A percentile compares a stretch with the other conserved stretches of the same genome.
Evolutionary conservation across 2,888 invertebrate species (phyloP).

Genomic region (Glomeris marginata): DNA sequence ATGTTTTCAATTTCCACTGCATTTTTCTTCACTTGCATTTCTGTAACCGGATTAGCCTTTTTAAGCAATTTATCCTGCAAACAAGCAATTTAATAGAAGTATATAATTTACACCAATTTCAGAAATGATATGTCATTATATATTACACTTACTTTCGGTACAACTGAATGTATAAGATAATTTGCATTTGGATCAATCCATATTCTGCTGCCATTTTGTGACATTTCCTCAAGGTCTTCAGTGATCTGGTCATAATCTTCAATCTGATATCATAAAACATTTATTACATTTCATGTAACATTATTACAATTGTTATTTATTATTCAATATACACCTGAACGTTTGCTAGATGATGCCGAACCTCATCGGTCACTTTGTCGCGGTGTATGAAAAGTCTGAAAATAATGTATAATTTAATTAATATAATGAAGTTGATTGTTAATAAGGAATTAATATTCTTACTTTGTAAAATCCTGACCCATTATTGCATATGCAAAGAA

Average conservation of each 20-base stretch:
- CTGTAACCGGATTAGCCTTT: too few relatives aligned
- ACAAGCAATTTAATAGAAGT: background rate
- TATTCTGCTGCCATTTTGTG: background rate
- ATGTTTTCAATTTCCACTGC: constrained; percentile 61
- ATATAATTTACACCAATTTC: too few relatives aligned
- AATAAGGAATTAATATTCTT: too few relatives aligned
- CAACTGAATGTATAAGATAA: constrained; percentile 12
- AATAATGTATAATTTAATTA: too few relatives aligned
- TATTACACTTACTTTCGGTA: constrained; percentile 18
- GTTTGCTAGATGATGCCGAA: constrained; percentile 13
- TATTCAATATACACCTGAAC: constrained; percentile 30
- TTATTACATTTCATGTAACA: too few relatives aligned
- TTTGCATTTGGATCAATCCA: constrained; percentile 8
- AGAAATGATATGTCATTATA: constrained; percentile 13
- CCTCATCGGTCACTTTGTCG: constrained; percentile 16
- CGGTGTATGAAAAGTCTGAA: constrained; percentile 22
- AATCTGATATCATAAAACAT: too few relatives aligned
- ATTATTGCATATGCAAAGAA: constrained; percentile 47
- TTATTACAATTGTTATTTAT: too few relatives aligned
- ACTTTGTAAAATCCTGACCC: too few relatives aligned
- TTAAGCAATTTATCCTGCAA: constrained; percentile 15
- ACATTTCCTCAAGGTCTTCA: constrained; percentile 6
- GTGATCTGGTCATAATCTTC: constrained; percentile 10
- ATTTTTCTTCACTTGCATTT: constrained; percentile 24
- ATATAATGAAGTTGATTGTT: too few relatives aligned